Percentiles rank a stretch among this genome's conserved stretches.
phyloP scores from a whole-genome alignment of 2,797 vertebrate species.

The Acipenser oxyrinchus region DNA sequence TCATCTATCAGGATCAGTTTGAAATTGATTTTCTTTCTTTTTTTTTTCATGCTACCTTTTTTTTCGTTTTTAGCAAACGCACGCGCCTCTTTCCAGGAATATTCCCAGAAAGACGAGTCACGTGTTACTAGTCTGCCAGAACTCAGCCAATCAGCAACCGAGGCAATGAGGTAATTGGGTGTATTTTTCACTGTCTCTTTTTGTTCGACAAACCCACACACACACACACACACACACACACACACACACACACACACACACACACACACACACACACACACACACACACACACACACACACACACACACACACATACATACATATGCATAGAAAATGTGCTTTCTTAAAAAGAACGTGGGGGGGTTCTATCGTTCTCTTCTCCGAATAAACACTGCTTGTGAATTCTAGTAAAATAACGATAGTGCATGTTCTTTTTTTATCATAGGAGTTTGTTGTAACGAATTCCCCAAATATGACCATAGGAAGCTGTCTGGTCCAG shows the following conservation, averaged over 20 bases:
- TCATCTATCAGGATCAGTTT: not conserved
- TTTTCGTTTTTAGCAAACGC: slow-evolving; percentile 16
- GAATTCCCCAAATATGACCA: too few species aligned
- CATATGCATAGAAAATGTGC: not conserved
- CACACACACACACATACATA: not conserved
- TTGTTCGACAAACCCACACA: not conserved
- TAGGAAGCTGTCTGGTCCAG: too few species aligned
- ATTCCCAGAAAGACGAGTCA: slow-evolving; percentile 39
- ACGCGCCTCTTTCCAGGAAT: slow-evolving; percentile 40
- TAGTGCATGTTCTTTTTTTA: too few species aligned
- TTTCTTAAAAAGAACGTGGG: not conserved
- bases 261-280: not conserved
- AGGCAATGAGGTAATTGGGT: slow-evolving; percentile 24
- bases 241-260: not conserved
- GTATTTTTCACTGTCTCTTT: not conserved
- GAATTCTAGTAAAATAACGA: too few species aligned
- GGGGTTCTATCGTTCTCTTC: too few species aligned
- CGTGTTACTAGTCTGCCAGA: slow-evolving; percentile 22
- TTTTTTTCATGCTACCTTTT: slow-evolving; percentile 19
- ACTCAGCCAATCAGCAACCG: slow-evolving; percentile 21
- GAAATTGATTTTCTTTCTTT: not conserved
- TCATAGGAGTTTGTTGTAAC: too few species aligned
- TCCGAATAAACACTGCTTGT: too few species aligned
- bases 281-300: not conserved
- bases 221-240: not conserved